phyloP scores from a whole-genome alignment of 2,888 invertebrate genomes.

The Pyrrhia umbra region DNA sequence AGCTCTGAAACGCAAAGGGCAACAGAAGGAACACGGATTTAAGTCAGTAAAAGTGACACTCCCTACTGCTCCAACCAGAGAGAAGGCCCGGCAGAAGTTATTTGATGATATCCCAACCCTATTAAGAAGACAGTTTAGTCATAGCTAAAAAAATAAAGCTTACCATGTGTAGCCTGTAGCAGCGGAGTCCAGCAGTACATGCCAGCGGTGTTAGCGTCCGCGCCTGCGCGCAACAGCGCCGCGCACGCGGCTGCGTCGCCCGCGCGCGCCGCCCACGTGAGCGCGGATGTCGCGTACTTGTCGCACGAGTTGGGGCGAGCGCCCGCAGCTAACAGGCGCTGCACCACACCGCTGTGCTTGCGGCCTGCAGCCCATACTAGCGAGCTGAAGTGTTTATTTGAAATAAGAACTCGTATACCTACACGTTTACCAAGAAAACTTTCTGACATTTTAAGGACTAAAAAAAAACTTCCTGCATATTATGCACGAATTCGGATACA shows the following conservation, averaged over 20 bases:
- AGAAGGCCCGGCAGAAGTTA: too few relatives aligned
- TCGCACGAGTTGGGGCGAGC: slow-evolving; percentile 99
- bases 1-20: too few relatives aligned
- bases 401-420: not conserved
- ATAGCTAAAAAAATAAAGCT: not conserved
- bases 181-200: slow-evolving; percentile 99
- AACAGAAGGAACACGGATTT: too few relatives aligned
- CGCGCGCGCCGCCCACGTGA: slow-evolving; percentile 98
- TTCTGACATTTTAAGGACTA: too few relatives aligned
- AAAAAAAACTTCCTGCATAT: too few relatives aligned
- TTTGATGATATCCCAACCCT: too few relatives aligned
- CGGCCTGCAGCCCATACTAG: slow-evolving; percentile 98
- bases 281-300: slow-evolving; percentile 98
- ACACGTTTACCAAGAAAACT: too few relatives aligned
- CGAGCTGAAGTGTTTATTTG: slow-evolving; percentile 89
- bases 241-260: slow-evolving; percentile 96
- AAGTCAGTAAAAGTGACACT: too few relatives aligned
- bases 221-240: slow-evolving; percentile 95
- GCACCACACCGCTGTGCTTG: slow-evolving; percentile 96
- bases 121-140: too few relatives aligned
- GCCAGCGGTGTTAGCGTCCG: slow-evolving; percentile 97
- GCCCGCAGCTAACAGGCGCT: slow-evolving; percentile 94
- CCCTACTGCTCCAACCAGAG: too few relatives aligned
- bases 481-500: not conserved
- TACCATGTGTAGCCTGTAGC: slow-evolving; percentile 93